Evolutionary conservation across 1,140 invertebrate species (phyloP), one percentile per base, ranked within the genome.

Genomic region (Solenopsis invicta): DNA sequence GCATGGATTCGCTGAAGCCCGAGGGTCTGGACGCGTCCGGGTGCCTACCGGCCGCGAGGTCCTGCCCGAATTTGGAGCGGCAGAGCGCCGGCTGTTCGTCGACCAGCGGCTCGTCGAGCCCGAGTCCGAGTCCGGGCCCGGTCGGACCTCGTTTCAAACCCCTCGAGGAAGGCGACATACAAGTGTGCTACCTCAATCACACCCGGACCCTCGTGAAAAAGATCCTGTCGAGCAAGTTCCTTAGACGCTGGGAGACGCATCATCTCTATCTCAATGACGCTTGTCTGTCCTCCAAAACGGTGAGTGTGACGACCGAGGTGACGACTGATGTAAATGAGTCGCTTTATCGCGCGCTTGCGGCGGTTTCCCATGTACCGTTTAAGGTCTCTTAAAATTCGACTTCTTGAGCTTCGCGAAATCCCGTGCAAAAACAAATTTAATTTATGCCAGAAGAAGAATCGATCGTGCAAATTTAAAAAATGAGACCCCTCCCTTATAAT

Each of bases 211-310:
- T 98, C 59, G 97, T 98, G 77, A 97, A 97, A 93, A 98, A 98
- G 95, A 97, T 98, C 78, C 95, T 98, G 81, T 97, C 97, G 72
- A 98, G 97, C 52, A 97, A 98, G 93, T 98, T 98, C 92, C 95
- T 98, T 5, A 94, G 98, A 61, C 94, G 98, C 85, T 98, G 98
- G 97, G 98, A 98, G 94, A 97, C 96, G 56, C 98, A 98, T 93
- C 97, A 97, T 91, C 95, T 98, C 4, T 96, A 97, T 86, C 94
- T 98, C 71, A 96, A 96, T 89, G 96, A 97, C 89, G 96, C 96
- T 24, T 96, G 97, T 90, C 97, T 98, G 62, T 96, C 97, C 66
- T 98, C 97, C 0, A 97, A 97, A 95, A 97, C 97, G 96, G 98
- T 98, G 94, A 96, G 97, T 96, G 16, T 87, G 78, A 75, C 21